Base-by-base conservation (phyloP, 2,113 vertebrate species). In the Sinocyclocheilus maitianheensis region DNA sequence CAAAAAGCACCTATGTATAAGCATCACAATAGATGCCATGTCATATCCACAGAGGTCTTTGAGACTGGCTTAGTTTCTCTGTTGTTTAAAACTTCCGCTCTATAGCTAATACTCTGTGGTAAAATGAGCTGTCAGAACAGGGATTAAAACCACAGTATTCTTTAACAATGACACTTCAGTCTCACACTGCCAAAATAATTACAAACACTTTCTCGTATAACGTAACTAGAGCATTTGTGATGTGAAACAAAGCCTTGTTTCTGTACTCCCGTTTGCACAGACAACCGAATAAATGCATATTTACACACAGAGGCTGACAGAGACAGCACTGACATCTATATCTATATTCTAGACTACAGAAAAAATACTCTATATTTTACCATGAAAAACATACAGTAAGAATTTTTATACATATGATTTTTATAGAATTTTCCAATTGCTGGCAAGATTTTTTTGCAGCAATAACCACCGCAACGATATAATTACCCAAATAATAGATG, bases 121-220 rank as follows among this genome's bases (percentile, higher is more conserved):
- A 67, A 22, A 67, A 34, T 37, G 62, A 40, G 46, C 24, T 84
- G n/a, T 34, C 75, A 77, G 63, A 80, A 43, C 51, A 30, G 24
- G 82, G 77, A 84, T 76, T 86, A 86, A 63, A 82, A 60, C 55
- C 63, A 43, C 67, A 76, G 71, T 67, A 78, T 55, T 83, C 20
- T 88, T 83, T 53, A 43, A 86, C 81, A 76, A 86, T 81, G 81
- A 77, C 63, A 81, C 74, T 86, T 85, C 20, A 87, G 74, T 51
- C 30, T 77, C 30, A 30, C 2, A n/a, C 24, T 26, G 55, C 79
- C 40, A 83, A 63, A 51, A 72, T 62, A 71, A 81, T 81, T 74
- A 81, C 77, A 76, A 24, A 34, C 55, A 77, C 63, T 65, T 65
- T 63, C 34, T 48, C 5, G 16, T 51, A 40, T 43, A 55, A 40